Base-by-base conservation (phyloP, 2,888 invertebrate genomes). In the Apomyelois bistriatella region DNA sequence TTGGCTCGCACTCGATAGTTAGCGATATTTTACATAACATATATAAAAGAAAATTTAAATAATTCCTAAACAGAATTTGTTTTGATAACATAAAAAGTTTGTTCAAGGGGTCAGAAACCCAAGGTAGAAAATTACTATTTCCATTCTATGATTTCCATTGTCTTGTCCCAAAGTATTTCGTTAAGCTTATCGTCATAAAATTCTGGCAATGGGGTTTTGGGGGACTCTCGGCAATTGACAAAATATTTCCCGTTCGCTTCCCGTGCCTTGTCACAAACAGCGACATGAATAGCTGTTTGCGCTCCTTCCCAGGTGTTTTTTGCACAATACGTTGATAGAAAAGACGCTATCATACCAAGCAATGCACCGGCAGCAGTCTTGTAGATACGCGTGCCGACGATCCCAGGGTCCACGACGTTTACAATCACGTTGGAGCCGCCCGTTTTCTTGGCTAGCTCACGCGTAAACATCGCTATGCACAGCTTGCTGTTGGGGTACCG, bases 221-320 rank as follows among this genome's bases (percentile, higher is more conserved):
- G 74, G 9, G 76, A 72, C 71, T 93, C 92, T 78, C 91, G 2
- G 8, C 32, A 32, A 7, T 32, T 32, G 10, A 7, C 32, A 32
- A 32, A 32, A 32, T 32, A 32, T 90, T 93, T 93, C 48, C 95
- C 95, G 35, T 85, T 91, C 0, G 93, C 87, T 56, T 91, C 86
- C 0, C 76, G 90, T 0, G 95, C 86, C 30, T 12, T 8, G 37
- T 22, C 35, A 22, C 37, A 30, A 30, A 54, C 16, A 3, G 47
- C 47, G 9, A 12, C 50, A 30, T 47, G 35, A 13, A 38, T 46
- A 1, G 35, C 40, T 10, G 16, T 51, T 22, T 40, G 51, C 8
- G 47, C 50, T 12, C 54, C 9, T 93, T 53, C 47, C 53, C 53
- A 53, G 1, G 54, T 32, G 17, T 16, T 51, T 13, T 51, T 51